phyloP scores from a whole-genome alignment of 1,140 invertebrate species.

The Lethrus apterus region DNA sequence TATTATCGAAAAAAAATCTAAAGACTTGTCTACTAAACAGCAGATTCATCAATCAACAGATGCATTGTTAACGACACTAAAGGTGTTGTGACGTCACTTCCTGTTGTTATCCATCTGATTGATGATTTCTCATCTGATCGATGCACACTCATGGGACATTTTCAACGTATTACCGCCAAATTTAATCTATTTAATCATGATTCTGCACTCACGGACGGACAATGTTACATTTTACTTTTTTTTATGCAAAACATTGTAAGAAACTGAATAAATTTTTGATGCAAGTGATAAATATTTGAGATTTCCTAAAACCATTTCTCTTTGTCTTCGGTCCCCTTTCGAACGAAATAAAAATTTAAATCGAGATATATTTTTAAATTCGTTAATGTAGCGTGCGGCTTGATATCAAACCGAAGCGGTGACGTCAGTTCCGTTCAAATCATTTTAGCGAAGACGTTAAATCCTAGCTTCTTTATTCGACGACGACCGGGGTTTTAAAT shows the following conservation, averaged over 20 bases:
- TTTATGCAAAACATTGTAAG: too few species aligned
- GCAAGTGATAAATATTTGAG: conserved; percentile 13
- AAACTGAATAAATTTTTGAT: too few species aligned
- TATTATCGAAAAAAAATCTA: conserved; percentile 8
- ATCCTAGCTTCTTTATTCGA: too few species aligned
- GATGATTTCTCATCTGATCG: conserved; percentile 9
- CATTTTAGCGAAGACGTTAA: too few species aligned
- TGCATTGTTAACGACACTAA: conserved; percentile 12
- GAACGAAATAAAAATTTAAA: conserved; percentile 10
- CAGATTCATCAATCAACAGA: conserved; percentile 6
- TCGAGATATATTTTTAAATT: conserved; percentile 15
- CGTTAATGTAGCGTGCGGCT: conserved; percentile 15
- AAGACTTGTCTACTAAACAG: conserved; percentile 3
- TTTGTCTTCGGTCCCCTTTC: conserved; percentile 2
- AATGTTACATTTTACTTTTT: too few species aligned
- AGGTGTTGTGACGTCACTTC: conserved; percentile 13
- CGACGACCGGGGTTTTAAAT: too few species aligned
- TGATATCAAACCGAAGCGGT: conserved; percentile 15
- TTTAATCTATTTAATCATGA: conserved; percentile 9
- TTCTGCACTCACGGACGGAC: too few species aligned
- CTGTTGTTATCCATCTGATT: conserved; percentile 12
- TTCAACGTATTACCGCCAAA: conserved; percentile 7
- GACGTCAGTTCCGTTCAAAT: conserved; percentile 13
- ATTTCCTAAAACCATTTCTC: conserved; percentile 9
- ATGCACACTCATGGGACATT: conserved; percentile 13